phyloP scores from a whole-genome alignment of 2,888 invertebrate genomes.

The Leucophenga maculata region DNA sequence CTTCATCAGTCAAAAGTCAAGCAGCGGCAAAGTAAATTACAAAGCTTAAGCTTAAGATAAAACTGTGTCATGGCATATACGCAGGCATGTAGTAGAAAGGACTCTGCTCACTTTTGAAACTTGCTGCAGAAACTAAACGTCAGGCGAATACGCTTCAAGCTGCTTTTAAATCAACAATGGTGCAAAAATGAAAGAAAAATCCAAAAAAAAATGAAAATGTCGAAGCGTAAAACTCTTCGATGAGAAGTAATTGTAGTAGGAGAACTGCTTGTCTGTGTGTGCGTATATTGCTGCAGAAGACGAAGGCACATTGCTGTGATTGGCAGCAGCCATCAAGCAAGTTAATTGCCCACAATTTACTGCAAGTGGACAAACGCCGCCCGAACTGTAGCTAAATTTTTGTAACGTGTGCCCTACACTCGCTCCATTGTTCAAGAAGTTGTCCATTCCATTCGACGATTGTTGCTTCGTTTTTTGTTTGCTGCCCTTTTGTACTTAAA shows the following conservation, averaged over 20 bases:
- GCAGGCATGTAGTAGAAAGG: not conserved
- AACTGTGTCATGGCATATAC: not conserved
- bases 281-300: not conserved
- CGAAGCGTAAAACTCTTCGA: not conserved
- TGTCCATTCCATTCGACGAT: not conserved
- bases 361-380: slow-evolving; percentile 24
- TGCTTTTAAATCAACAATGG: slow-evolving; percentile 6
- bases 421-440: not conserved
- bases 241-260: not conserved
- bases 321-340: slow-evolving; percentile 64
- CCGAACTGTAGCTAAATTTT: not conserved
- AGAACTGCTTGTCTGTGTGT: not conserved
- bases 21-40: slow-evolving; percentile 13
- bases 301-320: slow-evolving; percentile 36
- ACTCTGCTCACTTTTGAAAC: no score
- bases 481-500: slow-evolving; percentile 45
- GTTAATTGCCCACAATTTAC: slow-evolving; percentile 66
- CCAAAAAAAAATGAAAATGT: not conserved
- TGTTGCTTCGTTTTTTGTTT: slow-evolving; percentile 17
- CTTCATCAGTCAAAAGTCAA: slow-evolving; percentile 31
- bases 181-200: slow-evolving; percentile 6
- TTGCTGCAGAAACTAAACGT: slow-evolving; percentile 27
- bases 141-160: slow-evolving; percentile 22
- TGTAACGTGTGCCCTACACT: not conserved
- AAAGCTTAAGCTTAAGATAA: slow-evolving; percentile 19